Base-by-base conservation (phyloP, 1,140 invertebrate species). In the Sycophila sp. region DNA sequence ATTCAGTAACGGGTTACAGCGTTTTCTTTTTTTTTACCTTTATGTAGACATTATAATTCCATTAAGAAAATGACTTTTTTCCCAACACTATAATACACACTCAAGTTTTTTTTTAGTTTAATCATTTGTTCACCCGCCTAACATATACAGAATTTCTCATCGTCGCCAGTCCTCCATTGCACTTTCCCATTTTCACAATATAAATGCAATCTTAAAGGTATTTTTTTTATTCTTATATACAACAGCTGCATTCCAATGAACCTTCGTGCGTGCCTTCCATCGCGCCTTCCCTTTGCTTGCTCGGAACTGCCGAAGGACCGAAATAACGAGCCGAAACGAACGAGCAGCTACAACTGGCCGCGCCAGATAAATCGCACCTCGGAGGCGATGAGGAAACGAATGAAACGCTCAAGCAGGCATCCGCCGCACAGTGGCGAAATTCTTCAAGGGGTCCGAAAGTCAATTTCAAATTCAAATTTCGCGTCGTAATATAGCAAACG, bases 161-260 rank as follows among this genome's bases (percentile, higher is more conserved):
- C 49, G n/a, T 53, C 49, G 60, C 26, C 75, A 78, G 69, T 81
- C 74, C 76, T 81, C 77, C 82, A 86, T 86, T 86, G 84, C 84
- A 86, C 84, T 85, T 82, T 83, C 82, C 84, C 84, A 83, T 84
- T 78, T 81, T 83, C 80, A 81, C 83, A 83, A 81, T 81, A 74
- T 77, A 84, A 85, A 85, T 85, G 81, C 81, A 83, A n/a, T 77
- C 80, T 83, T 85, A 84, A 81, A 83, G 74, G 70, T 83, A 84
- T 78, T 80, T 80, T 77, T 80, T 85, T 85, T 86, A 73, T 85
- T 84, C 81, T 80, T 85, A 85, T 86, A 73, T 85, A 85, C 81
- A 86, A 77, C 77, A 82, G 76, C 76, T 84, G 79, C 58, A 78
- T 73, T 77, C 62, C 75, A 66, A 75, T 73, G 65, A 77, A 78